Evolutionary conservation across 2,888 invertebrate genomes (phyloP), one percentile per base, ranked within the genome.

Genomic region (Rotaria socialis): DNA sequence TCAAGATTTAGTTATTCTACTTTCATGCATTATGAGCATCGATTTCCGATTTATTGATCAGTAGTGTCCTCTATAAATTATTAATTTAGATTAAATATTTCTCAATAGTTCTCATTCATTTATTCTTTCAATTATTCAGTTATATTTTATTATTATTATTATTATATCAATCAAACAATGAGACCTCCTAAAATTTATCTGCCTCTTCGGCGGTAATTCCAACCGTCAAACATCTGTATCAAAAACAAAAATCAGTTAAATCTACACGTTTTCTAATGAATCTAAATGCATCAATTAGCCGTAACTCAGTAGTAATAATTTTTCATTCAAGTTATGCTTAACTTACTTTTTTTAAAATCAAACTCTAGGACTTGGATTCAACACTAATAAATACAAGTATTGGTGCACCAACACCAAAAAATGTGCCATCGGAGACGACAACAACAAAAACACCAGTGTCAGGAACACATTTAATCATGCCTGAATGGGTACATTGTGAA

Each of bases 401-500:
- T 19, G 67, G 67, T 41, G 67, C 67, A 35, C 67, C 67, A 27
- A 67, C 67, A 35, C 67, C 67, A 41, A 67, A 67, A 35, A 35
- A 35, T 14, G 35, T 35, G 35, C 41, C 35, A 67, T 27, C 35
- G 35, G 67, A 67, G 35, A 67, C 35, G 11, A 67, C 67, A 35
- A 35, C 35, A 35, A 35, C 35, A 35, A 67, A 67, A 67, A 67
- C 67, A 35, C 19, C 67, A 3, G 16, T 67, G 35, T 14, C 35
- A 35, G 19, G 14, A 67, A 16, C 67, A 35, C 35, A 67, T 35
- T 67, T 67, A 16, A 35, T 7, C 1, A 35, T 35, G 35, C 67
- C 67, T 11, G 67, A 67, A 67, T 67, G 67, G 67, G 67, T 67
- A 7, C 27, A 67, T 35, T 67, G 67, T 67, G 67, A 67, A 67